Evolutionary conservation across 2,888 invertebrate species (phyloP).

Genomic region (Cryptus armator): DNA sequence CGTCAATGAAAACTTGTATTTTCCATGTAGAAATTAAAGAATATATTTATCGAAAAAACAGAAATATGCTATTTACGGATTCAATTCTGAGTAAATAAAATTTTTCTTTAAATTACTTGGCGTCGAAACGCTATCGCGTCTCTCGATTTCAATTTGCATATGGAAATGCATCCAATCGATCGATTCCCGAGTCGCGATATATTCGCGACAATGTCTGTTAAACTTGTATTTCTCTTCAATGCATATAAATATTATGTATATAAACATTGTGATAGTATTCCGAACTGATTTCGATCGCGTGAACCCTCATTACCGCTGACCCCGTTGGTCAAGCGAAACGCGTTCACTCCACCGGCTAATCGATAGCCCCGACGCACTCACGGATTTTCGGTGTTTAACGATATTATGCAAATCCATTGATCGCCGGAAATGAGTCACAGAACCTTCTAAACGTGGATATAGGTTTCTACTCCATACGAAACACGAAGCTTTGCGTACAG

Average conservation of each 20-base stretch:
- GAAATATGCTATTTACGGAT: too few relatives aligned
- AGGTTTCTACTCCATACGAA: not conserved
- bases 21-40: not conserved
- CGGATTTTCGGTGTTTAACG: conserved; percentile 50
- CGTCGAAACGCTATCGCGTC: too few relatives aligned
- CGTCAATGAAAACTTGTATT: not conserved
- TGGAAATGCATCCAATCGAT: not conserved
- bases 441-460: conserved; percentile 21
- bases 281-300: conserved; percentile 35
- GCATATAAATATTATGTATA: not conserved
- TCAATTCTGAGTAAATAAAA: too few relatives aligned
- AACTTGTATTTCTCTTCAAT: not conserved
- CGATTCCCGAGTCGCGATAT: not conserved
- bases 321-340: conserved; percentile 64
- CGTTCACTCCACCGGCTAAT: conserved; percentile 55
- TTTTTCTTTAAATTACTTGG: too few relatives aligned
- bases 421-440: conserved; percentile 57
- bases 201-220: not conserved
- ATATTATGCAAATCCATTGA: conserved; percentile 14
- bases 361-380: conserved; percentile 27
- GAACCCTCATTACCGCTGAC: conserved; percentile 62
- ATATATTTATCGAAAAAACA: too few relatives aligned
- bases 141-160: not conserved
- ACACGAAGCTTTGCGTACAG: not conserved
- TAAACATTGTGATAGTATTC: conserved; percentile 6